These are phyloP conservation scores for Hermaeophaga mercurialis DNA, from an alignment of 2,888 invertebrate genomes.

Conservation along the genomic window DNA sequence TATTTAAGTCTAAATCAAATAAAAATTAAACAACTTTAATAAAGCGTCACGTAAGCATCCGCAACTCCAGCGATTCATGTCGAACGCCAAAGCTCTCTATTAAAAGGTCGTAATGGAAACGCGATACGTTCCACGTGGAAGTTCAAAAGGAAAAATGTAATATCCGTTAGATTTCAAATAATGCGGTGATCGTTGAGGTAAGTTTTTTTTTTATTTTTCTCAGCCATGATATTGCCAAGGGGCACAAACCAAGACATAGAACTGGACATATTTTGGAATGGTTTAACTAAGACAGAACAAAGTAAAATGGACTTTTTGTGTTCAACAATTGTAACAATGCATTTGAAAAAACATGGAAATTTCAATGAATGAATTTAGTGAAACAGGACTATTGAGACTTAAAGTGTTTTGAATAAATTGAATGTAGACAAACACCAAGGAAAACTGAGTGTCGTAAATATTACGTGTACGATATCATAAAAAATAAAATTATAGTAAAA, in stretches of 20 bases:
- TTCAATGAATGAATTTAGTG: too few species aligned
- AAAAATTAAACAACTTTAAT: neutral
- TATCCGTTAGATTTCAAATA: slow-evolving; percentile 50
- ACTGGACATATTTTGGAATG: too few species aligned
- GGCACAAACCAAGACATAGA: neutral
- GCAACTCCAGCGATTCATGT: neutral
- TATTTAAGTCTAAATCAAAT: neutral
- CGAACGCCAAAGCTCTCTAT: slow-evolving; percentile 1
- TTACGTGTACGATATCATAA: too few species aligned
- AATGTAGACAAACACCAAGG: too few species aligned
- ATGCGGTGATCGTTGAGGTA: slow-evolving; percentile 46
- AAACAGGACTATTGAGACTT: too few species aligned
- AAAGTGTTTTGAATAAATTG: too few species aligned
- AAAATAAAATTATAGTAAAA: too few species aligned
- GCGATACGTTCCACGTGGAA: slow-evolving; percentile 5
- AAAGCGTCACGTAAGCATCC: neutral
- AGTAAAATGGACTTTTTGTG: too few species aligned
- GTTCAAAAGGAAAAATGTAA: slow-evolving; percentile 50
- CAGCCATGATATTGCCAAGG: neutral
- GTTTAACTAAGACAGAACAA: too few species aligned
- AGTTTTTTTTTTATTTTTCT: slow-evolving; percentile 40
- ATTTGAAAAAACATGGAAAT: too few species aligned
- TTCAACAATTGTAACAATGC: too few species aligned
- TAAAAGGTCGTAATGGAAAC: slow-evolving; percentile 9
- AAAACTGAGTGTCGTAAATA: too few species aligned